Evolutionary conservation across 1,140 invertebrate genomes (phyloP).

Genomic region (Heliothis subflexa): DNA sequence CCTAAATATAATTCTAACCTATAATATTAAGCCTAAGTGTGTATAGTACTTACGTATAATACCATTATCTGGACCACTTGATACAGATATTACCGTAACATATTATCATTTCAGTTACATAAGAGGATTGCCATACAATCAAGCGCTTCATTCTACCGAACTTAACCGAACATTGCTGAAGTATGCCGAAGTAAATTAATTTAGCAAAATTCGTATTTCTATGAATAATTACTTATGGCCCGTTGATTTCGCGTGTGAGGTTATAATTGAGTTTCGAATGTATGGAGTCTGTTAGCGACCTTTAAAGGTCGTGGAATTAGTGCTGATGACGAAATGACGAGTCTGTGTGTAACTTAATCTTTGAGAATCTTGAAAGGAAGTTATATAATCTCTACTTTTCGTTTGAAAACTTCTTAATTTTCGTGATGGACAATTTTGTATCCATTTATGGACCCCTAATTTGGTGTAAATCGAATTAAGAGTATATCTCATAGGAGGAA

Average conservation of each 20-base stretch:
- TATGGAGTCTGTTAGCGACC: constrained; percentile 19
- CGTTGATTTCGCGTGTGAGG: constrained; percentile 32
- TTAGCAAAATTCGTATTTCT: constrained; percentile 49
- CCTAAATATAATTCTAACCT: background rate
- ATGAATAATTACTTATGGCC: constrained; percentile 48
- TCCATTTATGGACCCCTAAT: too few species aligned
- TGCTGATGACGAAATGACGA: too few species aligned
- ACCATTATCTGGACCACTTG: constrained; percentile 39
- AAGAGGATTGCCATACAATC: constrained; percentile 45
- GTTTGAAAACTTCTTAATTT: too few species aligned
- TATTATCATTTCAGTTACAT: constrained; percentile 42
- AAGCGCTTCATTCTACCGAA: constrained; percentile 38
- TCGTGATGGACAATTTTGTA: too few species aligned
- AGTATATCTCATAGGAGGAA: too few species aligned
- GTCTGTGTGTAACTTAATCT: too few species aligned
- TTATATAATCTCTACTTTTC: too few species aligned
- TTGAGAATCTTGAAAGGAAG: too few species aligned
- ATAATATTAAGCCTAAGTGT: constrained; percentile 4
- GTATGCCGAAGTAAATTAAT: constrained; percentile 47
- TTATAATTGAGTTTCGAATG: constrained; percentile 47
- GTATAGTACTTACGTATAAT: constrained; percentile 32
- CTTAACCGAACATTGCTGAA: constrained; percentile 33
- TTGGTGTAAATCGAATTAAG: too few species aligned
- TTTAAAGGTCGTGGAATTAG: background rate
- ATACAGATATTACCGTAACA: constrained; percentile 19